A percentile compares a stretch with the other conserved stretches of the same genome.
phyloP scores from a whole-genome alignment of 2,888 invertebrate genomes.

The Galerucella calmariensis region DNA sequence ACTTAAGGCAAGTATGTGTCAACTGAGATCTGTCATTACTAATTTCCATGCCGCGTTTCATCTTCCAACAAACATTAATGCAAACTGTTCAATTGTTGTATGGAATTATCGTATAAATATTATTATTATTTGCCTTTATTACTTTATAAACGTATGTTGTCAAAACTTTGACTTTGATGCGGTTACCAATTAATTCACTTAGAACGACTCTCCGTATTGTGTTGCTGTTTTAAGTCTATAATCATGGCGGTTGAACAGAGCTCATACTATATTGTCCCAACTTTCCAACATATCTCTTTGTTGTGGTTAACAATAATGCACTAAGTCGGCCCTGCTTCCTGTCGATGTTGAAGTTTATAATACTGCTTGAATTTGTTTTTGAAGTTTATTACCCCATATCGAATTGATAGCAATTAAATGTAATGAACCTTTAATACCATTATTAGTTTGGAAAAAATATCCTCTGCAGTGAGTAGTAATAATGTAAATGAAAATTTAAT shows the following conservation, averaged over 20 bases:
- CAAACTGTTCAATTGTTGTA: not conserved
- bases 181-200: slow-evolving; percentile 1
- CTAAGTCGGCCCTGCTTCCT: slow-evolving; percentile 2
- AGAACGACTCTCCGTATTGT: not conserved
- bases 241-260: not conserved
- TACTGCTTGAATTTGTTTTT: not conserved
- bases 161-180: not conserved
- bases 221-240: not conserved
- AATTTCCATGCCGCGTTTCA: not conserved
- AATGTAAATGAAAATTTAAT: too few species aligned
- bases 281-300: not conserved
- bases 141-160: not conserved
- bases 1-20: too few species aligned
- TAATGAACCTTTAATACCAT: not conserved
- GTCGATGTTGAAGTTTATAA: slow-evolving; percentile 4
- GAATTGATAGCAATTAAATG: not conserved
- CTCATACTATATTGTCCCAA: not conserved
- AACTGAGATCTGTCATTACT: too few species aligned
- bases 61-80: not conserved
- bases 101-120: not conserved
- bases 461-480: too few species aligned
- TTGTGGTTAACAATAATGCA: slow-evolving; percentile 1
- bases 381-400: slow-evolving; percentile 1
- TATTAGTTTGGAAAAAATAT: too few species aligned
- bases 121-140: not conserved